Base-by-base conservation (phyloP, 2,888 invertebrate genomes). In the Ornithoptera alexandrae region DNA sequence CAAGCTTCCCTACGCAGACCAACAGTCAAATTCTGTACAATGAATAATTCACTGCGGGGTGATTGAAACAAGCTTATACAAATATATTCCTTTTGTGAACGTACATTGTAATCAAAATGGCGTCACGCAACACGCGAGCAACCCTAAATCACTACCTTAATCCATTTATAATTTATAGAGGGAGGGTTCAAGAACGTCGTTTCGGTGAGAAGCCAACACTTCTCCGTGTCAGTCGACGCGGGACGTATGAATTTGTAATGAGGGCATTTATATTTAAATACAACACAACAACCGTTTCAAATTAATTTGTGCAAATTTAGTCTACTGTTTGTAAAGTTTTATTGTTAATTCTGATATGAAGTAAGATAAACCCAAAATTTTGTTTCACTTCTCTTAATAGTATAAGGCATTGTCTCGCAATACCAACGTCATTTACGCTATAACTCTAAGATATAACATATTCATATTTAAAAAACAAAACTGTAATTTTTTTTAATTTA, bases 91-190 rank as follows among this genome's bases (percentile, higher is more conserved):
- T 39, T 70, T 62, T 53, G 53, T 4, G 39, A 24, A 18, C 53
- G 36, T 58, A 36, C n/a, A 24, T 66, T 66, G 50, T 62, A n/a
- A 59, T 66, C 58, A 66, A 70, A 70, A 59, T 66, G 22, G 66
- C 62, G 46, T 50, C 62, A 46, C 62, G 62, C 12, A 22, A 39
- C 53, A 53, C 12, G 56, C 24, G 20, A 50, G 24, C 58, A 53
- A 62, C 66, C 69, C 69, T 62, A 62, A 70, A 70, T 70, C 69
- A 70, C 66, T 64, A 60, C 70, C 67, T 67, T 70, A 67, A 70
- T 67, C 70, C 70, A 70, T 70, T 67, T 64, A 70, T 70, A 70
- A 70, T 70, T 70, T 70, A 70, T 67, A 70, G 59, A 56, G 42
- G 59, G 59, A 60, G 67, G 70, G 62, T 64, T 59, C 42, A 70